A percentile compares a stretch with the other conserved stretches of the same genome.
phyloP scores from a whole-genome alignment of 2,888 invertebrate species.

The Tetranychus piercei region DNA sequence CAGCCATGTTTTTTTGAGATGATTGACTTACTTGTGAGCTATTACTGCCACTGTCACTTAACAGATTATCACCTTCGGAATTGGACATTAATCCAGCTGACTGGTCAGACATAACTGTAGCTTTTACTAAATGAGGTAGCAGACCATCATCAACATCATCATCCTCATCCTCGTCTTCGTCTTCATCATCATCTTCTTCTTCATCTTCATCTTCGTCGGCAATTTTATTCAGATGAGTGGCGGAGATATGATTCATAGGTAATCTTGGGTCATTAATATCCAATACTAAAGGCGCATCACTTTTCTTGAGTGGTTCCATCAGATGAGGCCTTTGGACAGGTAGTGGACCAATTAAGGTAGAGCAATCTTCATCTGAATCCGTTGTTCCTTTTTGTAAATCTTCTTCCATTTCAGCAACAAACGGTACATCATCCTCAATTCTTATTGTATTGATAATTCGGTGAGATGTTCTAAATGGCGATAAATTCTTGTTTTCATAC shows the following conservation, averaged over 20 bases:
- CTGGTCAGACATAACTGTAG: neutral
- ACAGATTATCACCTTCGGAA: slow-evolving; percentile 11
- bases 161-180: slow-evolving; percentile 25
- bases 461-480: neutral
- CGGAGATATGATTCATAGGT: neutral
- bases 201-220: slow-evolving; percentile 28
- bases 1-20: slow-evolving; percentile 82
- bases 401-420: neutral
- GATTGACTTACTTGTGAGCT: slow-evolving; percentile 81
- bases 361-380: slow-evolving; percentile 2
- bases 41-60: slow-evolving; percentile 50
- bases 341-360: neutral
- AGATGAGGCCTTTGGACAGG: neutral
- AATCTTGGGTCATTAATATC: neutral
- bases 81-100: neutral
- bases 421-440: neutral
- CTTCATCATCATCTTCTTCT: slow-evolving; percentile 30
- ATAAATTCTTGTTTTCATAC: neutral
- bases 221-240: slow-evolving; percentile 13
- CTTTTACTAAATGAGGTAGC: neutral
- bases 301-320: neutral
- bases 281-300: neutral
- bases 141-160: neutral
- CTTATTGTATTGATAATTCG: slow-evolving; percentile 3
- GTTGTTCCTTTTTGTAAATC: neutral